phyloP scores from a whole-genome alignment of 2,888 invertebrate species.

The Bursaphelenchus okinawaensis region DNA sequence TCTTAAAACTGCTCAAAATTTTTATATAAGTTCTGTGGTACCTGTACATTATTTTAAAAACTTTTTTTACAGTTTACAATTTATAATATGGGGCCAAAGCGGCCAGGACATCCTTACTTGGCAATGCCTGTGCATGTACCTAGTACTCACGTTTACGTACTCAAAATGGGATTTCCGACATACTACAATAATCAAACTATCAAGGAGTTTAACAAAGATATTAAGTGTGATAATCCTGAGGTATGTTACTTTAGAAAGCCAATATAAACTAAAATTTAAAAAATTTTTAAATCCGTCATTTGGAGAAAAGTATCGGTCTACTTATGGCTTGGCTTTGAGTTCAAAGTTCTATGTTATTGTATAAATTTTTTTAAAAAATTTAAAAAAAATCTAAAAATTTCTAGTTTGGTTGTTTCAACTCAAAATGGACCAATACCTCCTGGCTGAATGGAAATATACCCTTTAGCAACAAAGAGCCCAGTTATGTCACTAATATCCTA shows the following conservation, averaged over 20 bases:
- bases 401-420: constrained; percentile 16
- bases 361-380: background rate
- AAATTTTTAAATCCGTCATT: too few relatives aligned
- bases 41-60: background rate
- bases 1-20: too few relatives aligned
- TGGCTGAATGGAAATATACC: constrained; percentile 36
- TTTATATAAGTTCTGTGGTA: background rate
- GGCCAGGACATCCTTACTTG: constrained; percentile 28
- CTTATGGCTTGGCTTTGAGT: too few relatives aligned
- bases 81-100: constrained; percentile 39
- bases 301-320: too few relatives aligned
- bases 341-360: too few relatives aligned
- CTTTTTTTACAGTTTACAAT: constrained; percentile 28
- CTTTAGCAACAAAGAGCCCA: constrained; percentile 31
- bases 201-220: constrained; percentile 33
- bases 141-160: constrained; percentile 42
- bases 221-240: constrained; percentile 19
- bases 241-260: background rate
- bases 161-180: constrained; percentile 42
- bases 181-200: constrained; percentile 34
- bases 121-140: constrained; percentile 45
- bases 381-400: background rate
- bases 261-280: too few relatives aligned
- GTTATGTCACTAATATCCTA: constrained; percentile 51
- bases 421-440: constrained; percentile 12